Evolutionary conservation across 2,888 invertebrate genomes (phyloP), one percentile per base, ranked within the genome.

Genomic region (Volucella bombylans): DNA sequence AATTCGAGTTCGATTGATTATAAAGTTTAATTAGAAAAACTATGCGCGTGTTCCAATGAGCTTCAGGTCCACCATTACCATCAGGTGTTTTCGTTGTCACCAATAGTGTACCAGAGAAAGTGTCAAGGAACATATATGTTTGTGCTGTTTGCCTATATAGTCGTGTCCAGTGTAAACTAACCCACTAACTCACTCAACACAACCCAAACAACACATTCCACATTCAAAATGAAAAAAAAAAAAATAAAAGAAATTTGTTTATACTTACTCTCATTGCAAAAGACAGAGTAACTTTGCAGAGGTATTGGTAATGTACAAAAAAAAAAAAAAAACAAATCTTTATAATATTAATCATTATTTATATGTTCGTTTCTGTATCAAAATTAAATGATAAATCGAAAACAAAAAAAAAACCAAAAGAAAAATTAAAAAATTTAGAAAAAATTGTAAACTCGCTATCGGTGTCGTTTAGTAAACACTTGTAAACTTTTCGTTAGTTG

Each of bases 401-500:
- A 59, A n/a, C 14, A 77, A 61, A 11, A 64, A 41, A 64, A 61
- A 15, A 55, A 6, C 4, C 14, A 4, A 23, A 31, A 6, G 6
- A 31, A 74, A 54, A 79, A 55, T 38, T 61, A 2, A 47, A 47
- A 41, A 65, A 9, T 47, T 69, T 55, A 11, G 55, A 41, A 59
- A 62, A 31, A 31, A 61, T 43, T 55, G 31, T 54, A 55, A 67
- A 80, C 61, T 85, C 49, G 81, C 83, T 81, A 81, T 85, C 85
- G 85, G 85, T 85, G 85, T 85, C 85, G 76, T 85, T 77, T 59
- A 76, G 76, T 81, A 85, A 72, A 64, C 68, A 79, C 65, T 83
- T 80, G 83, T 83, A 73, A 69, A 61, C 45, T 82, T 64, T 79
- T 79, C 55, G 82, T 82, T 78, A 69, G 68, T 55, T 73, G 78